Evolutionary conservation across 2,113 vertebrate genomes (phyloP).

Genomic region (Cichladusa arquata): DNA sequence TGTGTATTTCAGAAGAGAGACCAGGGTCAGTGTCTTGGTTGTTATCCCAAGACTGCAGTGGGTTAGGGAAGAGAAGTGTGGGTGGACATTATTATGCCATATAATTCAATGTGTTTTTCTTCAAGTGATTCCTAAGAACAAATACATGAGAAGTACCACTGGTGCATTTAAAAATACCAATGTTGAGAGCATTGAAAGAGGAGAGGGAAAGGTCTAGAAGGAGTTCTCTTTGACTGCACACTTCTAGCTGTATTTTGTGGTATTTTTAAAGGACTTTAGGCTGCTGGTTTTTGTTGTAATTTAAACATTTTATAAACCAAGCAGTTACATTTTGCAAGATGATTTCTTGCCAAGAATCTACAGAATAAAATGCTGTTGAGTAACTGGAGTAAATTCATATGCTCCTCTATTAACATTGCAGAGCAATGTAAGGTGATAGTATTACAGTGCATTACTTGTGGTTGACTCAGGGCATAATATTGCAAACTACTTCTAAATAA

Average conservation of each 20-base stretch:
- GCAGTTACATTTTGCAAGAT: not conserved
- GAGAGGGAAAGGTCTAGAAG: not conserved
- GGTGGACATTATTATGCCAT: not conserved
- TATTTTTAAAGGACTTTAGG: not conserved
- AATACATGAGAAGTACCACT: not conserved
- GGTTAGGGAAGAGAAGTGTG: not conserved
- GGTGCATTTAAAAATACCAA: not conserved
- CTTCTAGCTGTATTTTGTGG: not conserved
- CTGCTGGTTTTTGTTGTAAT: not conserved
- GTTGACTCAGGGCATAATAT: not conserved
- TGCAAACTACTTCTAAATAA: not conserved
- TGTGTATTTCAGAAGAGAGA: not conserved
- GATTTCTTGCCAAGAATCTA: not conserved
- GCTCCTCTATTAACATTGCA: not conserved
- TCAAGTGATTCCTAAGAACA: not conserved
- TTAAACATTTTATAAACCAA: not conserved
- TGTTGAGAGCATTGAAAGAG: not conserved
- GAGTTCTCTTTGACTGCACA: not conserved
- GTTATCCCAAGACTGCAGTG: not conserved
- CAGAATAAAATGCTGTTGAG: not conserved
- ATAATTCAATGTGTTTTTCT: not conserved
- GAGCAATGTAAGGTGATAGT: not conserved
- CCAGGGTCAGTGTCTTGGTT: not conserved
- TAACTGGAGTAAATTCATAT: not conserved
- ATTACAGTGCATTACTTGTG: not conserved